phyloP scores from a whole-genome alignment of 2,888 invertebrate genomes.

The Brachypalpus laphriformis region DNA sequence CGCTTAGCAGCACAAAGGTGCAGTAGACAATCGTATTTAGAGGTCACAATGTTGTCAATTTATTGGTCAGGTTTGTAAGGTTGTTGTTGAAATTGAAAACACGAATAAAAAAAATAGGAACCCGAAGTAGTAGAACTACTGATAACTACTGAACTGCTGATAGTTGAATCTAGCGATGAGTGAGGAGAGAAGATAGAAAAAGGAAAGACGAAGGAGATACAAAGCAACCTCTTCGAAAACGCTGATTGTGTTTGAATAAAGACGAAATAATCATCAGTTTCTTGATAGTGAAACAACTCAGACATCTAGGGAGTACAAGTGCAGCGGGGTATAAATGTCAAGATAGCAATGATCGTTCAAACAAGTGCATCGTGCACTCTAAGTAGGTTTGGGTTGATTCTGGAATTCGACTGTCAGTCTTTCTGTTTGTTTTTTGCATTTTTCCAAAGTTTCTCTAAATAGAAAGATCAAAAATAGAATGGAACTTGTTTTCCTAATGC shows the following conservation, averaged over 20 bases:
- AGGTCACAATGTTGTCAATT: conserved; percentile 30
- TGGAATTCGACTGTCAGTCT: conserved; percentile 13
- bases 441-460: conserved; percentile 8
- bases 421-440: conserved; percentile 31
- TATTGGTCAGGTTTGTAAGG: conserved; percentile 35
- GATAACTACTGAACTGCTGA: conserved; percentile 25
- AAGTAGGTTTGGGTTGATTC: neutral
- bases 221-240: neutral
- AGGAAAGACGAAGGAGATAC: neutral
- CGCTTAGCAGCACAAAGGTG: conserved; percentile 10
- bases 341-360: conserved; percentile 4
- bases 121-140: neutral
- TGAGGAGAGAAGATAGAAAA: neutral
- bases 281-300: conserved; percentile 21
- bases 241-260: conserved; percentile 10
- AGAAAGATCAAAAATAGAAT: conserved; percentile 17
- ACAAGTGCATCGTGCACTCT: conserved; percentile 23
- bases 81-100: no score
- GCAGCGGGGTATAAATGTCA: neutral
- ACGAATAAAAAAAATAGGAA: neutral
- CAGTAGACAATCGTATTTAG: conserved; percentile 39
- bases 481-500: neutral
- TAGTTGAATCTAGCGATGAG: conserved; percentile 6
- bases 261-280: neutral
- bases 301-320: neutral